phyloP scores from a whole-genome alignment of 2,888 invertebrate genomes.

The Tetropium fuscum region DNA sequence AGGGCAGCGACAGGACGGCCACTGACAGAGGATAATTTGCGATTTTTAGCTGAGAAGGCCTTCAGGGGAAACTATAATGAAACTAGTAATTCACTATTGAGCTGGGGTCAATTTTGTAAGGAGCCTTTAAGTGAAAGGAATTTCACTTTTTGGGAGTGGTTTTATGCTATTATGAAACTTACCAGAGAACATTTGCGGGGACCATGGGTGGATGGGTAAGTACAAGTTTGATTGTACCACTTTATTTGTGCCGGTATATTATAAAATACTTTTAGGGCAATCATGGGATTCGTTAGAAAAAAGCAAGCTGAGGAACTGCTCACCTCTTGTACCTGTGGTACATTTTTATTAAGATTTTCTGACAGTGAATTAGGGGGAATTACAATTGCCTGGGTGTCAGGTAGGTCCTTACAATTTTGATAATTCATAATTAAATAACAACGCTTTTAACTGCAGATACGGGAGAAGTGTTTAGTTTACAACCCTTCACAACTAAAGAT shows the following conservation, averaged over 20 bases:
- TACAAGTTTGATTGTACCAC: slow-evolving; percentile 11
- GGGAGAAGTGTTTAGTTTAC: slow-evolving; percentile 84
- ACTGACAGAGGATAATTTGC: slow-evolving; percentile 88
- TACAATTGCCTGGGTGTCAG: slow-evolving; percentile 93
- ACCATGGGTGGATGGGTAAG: slow-evolving; percentile 91
- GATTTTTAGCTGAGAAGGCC: slow-evolving; percentile 92
- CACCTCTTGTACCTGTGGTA: slow-evolving; percentile 81
- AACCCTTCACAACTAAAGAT: slow-evolving; percentile 95
- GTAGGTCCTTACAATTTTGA: slow-evolving; percentile 62
- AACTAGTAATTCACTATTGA: slow-evolving; percentile 71
- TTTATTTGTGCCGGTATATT: background rate
- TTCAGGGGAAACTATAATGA: slow-evolving; percentile 74
- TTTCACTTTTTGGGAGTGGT: slow-evolving; percentile 99
- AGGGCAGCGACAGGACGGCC: slow-evolving; percentile 87
- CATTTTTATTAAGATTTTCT: slow-evolving; percentile 94
- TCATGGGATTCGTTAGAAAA: slow-evolving; percentile 96
- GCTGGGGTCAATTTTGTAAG: slow-evolving; percentile 95
- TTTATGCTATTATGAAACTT: slow-evolving; percentile 97
- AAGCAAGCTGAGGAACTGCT: slow-evolving; percentile 93
- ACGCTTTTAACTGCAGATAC: slow-evolving; percentile 65
- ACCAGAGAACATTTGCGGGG: slow-evolving; percentile 93
- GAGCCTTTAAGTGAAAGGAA: slow-evolving; percentile 90
- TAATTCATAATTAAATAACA: background rate
- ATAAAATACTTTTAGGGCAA: slow-evolving; percentile 69
- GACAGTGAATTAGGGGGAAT: slow-evolving; percentile 97